A percentile compares a stretch with the other conserved stretches of the same genome.
These are phyloP conservation scores for Heliconius ethilla DNA, from an alignment of 2,888 invertebrate genomes.

Conservation along the genomic window DNA sequence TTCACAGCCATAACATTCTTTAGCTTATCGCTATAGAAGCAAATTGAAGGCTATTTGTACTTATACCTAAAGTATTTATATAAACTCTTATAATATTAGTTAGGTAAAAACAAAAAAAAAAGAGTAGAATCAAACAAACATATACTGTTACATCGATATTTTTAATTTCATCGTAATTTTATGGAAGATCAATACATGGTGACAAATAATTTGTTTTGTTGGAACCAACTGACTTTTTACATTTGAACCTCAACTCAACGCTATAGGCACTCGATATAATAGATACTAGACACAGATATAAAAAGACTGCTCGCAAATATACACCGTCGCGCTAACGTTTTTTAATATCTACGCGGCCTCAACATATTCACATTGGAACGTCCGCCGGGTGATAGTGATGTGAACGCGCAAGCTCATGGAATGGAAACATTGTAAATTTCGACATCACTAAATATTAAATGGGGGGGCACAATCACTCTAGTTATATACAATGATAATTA, in stretches of 20 bases:
- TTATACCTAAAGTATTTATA: neutral
- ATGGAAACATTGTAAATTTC: slow-evolving; percentile 65
- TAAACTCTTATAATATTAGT: neutral
- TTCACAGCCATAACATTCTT: slow-evolving; percentile 18
- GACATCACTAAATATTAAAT: slow-evolving; percentile 65
- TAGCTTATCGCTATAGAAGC: slow-evolving; percentile 11
- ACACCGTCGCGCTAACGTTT: slow-evolving; percentile 69
- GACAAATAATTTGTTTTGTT: slow-evolving; percentile 68
- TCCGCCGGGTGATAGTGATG: slow-evolving; percentile 44
- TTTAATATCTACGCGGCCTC: slow-evolving; percentile 73
- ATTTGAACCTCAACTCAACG: slow-evolving; percentile 79
- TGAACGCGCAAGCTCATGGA: slow-evolving; percentile 75
- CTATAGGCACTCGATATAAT: slow-evolving; percentile 82
- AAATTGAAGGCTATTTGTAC: neutral
- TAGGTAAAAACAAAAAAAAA: neutral
- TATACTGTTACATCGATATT: slow-evolving; percentile 81
- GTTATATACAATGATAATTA: slow-evolving; percentile 71
- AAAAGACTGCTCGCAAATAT: slow-evolving; percentile 75
- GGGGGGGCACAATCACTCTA: slow-evolving; percentile 73
- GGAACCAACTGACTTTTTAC: slow-evolving; percentile 81
- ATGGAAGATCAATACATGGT: slow-evolving; percentile 83
- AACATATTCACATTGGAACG: slow-evolving; percentile 79
- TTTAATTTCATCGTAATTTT: slow-evolving; percentile 82
- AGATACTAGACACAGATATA: slow-evolving; percentile 78
- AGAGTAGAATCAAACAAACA: slow-evolving; percentile 66